phyloP scores from a whole-genome alignment of 1,140 invertebrate species.

The Hyles vespertilio region DNA sequence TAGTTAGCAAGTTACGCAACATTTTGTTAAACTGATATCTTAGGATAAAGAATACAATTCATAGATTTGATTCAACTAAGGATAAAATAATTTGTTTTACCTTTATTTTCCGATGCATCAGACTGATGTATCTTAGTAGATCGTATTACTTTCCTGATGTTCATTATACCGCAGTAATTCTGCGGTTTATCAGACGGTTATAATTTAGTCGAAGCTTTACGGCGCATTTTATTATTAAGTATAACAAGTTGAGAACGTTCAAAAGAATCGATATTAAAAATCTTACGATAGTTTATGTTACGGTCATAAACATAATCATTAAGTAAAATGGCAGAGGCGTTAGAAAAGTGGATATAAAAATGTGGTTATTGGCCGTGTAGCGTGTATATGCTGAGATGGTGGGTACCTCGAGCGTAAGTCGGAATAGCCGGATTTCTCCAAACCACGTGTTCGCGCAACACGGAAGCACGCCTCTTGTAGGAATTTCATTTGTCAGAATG shows the following conservation, averaged over 20 bases:
- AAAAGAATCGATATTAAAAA: slow-evolving; percentile 4
- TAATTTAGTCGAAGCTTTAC: not conserved
- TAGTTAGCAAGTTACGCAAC: too few species aligned
- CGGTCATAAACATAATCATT: slow-evolving; percentile 7
- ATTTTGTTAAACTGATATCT: too few species aligned
- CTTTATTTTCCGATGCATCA: too few species aligned
- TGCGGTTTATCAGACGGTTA: slow-evolving; percentile 1
- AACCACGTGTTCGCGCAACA: slow-evolving; percentile 41
- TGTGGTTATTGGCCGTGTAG: slow-evolving; percentile 31
- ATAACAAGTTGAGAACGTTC: not conserved
- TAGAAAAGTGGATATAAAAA: slow-evolving; percentile 30
- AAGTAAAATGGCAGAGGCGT: slow-evolving; percentile 7
- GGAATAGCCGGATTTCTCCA: slow-evolving; percentile 39
- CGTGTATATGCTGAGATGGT: slow-evolving; percentile 27
- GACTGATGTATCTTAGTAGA: not conserved
- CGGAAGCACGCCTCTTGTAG: slow-evolving; percentile 52
- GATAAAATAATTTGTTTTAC: too few species aligned
- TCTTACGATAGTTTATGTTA: slow-evolving; percentile 7
- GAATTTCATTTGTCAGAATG: slow-evolving; percentile 52
- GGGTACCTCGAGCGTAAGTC: not conserved
- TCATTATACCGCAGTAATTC: not conserved
- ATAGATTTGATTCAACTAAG: too few species aligned
- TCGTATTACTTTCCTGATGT: slow-evolving; percentile 8
- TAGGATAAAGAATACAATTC: too few species aligned
- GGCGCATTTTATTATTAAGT: not conserved